phyloP scores from a whole-genome alignment of 2,888 invertebrate species.

The Tuta absoluta region DNA sequence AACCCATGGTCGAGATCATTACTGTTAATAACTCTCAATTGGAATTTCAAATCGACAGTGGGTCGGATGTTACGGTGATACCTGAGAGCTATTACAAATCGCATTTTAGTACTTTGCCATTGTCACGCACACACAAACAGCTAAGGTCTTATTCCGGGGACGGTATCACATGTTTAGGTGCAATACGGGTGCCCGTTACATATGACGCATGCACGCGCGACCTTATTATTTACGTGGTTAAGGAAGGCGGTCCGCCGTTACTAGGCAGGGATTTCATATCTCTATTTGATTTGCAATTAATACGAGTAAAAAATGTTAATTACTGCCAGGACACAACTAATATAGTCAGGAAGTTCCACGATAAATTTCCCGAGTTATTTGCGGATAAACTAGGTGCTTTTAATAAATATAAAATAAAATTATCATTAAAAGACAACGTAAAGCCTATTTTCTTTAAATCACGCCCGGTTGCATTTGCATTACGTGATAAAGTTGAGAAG shows the following conservation, averaged over 20 bases:
- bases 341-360: no score
- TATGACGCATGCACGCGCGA: background rate
- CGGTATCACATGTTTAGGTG: background rate
- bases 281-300: no score
- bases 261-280: no score
- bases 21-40: background rate
- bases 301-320: no score
- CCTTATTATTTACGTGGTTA: background rate
- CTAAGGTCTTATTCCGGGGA: background rate
- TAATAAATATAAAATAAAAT: background rate
- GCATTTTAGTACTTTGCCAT: background rate
- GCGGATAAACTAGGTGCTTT: background rate
- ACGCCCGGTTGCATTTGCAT: no score
- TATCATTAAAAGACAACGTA: no score
- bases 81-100: background rate
- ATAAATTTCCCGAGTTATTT: background rate
- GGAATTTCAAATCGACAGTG: constrained; percentile 3
- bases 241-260: background rate
- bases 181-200: background rate
- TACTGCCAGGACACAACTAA: no score
- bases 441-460: no score
- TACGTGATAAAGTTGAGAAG: no score
- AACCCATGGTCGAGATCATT: background rate
- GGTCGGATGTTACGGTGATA: background rate
- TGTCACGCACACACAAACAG: background rate